Evolutionary conservation across 1,140 invertebrate genomes (phyloP).

Genomic region (Brachionus paranguensis): DNA sequence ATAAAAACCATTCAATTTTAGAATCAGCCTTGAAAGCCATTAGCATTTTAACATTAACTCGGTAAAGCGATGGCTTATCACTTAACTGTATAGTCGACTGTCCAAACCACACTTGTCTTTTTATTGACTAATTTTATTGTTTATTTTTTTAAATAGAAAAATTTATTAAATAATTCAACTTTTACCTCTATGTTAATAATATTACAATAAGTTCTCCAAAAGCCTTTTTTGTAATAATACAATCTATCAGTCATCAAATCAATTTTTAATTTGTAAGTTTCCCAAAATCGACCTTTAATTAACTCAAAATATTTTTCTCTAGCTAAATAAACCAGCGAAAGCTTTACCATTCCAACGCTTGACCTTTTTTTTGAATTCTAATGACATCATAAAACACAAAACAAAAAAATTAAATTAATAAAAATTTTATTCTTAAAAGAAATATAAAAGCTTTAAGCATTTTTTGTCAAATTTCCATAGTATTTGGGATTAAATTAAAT

Average conservation of each 20-base stretch:
- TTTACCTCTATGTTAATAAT: constrained; percentile 13
- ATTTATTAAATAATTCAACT: not conserved
- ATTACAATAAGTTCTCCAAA: constrained; percentile 20
- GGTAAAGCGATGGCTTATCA: not conserved
- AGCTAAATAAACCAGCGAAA: not conserved
- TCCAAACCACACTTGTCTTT: not conserved
- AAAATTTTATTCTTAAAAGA: not conserved
- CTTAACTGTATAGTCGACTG: not conserved
- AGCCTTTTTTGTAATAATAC: not conserved
- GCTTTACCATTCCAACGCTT: not conserved
- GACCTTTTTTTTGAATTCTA: not conserved
- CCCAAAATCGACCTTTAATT: not conserved
- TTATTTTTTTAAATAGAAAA: not conserved
- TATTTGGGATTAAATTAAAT: not conserved
- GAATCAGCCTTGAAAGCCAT: not conserved
- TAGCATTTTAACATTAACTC: not conserved
- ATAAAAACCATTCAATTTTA: constrained; percentile 11
- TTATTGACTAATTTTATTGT: not conserved
- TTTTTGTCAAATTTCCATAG: not conserved
- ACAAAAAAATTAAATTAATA: not conserved
- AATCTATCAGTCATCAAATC: constrained; percentile 10
- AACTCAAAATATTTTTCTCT: not conserved
- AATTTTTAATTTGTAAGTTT: constrained; percentile 10
- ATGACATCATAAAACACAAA: not conserved
- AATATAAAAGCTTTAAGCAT: not conserved